Evolutionary conservation across 2,888 invertebrate genomes (phyloP).

Genomic region (Rotaria magnacalcarata): DNA sequence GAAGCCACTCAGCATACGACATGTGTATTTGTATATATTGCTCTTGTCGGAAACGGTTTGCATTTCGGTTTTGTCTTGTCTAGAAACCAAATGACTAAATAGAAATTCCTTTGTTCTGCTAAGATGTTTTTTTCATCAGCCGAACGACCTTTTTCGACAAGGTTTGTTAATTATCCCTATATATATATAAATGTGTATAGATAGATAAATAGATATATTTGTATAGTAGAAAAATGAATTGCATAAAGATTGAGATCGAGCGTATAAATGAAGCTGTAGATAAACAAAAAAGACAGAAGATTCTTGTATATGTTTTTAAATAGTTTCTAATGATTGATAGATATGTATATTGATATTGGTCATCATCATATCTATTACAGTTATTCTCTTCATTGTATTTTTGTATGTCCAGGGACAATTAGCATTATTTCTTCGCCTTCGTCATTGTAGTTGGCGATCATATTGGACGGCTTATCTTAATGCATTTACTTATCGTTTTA

Average conservation of each 20-base stretch:
- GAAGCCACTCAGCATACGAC: neutral
- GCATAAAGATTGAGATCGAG: too few species aligned
- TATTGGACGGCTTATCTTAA: neutral
- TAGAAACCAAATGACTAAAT: neutral
- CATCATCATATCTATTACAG: neutral
- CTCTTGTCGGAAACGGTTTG: neutral
- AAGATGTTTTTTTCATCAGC: neutral
- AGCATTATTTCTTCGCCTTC: neutral
- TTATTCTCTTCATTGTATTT: neutral
- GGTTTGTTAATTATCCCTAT: neutral
- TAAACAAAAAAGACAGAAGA: too few species aligned
- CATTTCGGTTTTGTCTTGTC: neutral
- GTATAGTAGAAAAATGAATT: too few species aligned
- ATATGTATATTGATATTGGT: neutral
- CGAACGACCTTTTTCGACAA: neutral
- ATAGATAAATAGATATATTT: too few species aligned
- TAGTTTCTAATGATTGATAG: neutral
- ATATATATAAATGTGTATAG: too few species aligned
- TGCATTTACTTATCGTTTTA: neutral
- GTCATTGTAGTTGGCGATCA: neutral
- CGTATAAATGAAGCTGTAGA: too few species aligned
- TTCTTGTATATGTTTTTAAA: neutral
- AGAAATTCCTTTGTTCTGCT: neutral
- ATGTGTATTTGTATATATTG: neutral
- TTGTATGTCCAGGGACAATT: neutral